These are phyloP conservation scores for Patagioenas fasciata DNA, from an alignment of 2,113 vertebrate genomes.

Conservation along the genomic window DNA sequence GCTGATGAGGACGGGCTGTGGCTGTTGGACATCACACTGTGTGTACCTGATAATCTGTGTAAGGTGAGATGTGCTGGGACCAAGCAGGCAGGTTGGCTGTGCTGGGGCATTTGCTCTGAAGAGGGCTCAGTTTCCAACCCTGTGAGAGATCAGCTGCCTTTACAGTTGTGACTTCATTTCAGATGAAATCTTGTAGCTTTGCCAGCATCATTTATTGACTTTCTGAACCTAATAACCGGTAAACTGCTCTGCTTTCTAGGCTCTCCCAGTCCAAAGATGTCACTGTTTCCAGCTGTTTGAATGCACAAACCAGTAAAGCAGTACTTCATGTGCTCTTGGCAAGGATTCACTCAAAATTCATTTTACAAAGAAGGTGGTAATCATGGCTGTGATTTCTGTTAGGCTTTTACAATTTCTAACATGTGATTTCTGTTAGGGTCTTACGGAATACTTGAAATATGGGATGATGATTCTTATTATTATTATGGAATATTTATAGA, in stretches of 20 bases:
- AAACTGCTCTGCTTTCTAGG: not conserved
- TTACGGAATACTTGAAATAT: no score
- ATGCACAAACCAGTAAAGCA: not conserved
- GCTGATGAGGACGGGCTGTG: not conserved
- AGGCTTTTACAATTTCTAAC: not conserved
- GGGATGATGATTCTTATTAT: no score
- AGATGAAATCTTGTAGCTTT: not conserved
- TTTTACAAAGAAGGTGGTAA: not conserved
- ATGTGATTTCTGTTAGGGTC: no score
- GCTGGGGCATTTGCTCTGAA: not conserved
- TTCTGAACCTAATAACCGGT: not conserved
- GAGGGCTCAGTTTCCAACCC: not conserved
- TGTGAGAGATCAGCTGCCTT: not conserved
- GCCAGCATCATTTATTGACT: not conserved
- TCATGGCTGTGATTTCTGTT: not conserved
- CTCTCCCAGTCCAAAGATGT: not conserved
- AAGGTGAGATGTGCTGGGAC: not conserved
- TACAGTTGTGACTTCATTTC: not conserved
- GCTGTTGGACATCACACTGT: not conserved
- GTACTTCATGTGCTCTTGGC: not conserved
- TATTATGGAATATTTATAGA: no score
- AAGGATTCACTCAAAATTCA: not conserved
- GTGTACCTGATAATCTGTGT: not conserved
- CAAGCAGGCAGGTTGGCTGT: not conserved
- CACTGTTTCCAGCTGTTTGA: not conserved